phyloP scores from a whole-genome alignment of 2,888 invertebrate genomes.

The Notodromas monacha region DNA sequence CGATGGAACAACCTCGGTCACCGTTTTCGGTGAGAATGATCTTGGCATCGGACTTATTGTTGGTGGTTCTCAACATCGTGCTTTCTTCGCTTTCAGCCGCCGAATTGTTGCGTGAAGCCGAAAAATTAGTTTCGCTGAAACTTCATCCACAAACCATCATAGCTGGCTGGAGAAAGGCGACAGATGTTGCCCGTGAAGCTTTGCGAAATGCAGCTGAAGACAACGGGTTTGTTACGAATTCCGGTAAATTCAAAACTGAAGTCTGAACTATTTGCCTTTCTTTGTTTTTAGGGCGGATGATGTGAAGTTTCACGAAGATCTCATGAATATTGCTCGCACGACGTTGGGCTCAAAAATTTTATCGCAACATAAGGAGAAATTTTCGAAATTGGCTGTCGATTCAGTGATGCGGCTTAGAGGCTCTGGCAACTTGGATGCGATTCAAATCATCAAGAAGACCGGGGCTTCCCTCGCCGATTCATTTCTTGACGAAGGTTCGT shows the following conservation, averaged over 20 bases:
- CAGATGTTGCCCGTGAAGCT: constrained; percentile 46
- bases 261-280: constrained; percentile 6
- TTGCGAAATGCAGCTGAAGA: constrained; percentile 42
- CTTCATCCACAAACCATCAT: constrained; percentile 95
- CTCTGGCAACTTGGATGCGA: constrained; percentile 71
- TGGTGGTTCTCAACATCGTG: constrained; percentile 12
- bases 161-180: constrained; percentile 68
- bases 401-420: constrained; percentile 79
- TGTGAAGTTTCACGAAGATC: constrained; percentile 44
- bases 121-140: constrained; percentile 63
- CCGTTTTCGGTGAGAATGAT: constrained; percentile 33
- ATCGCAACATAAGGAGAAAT: constrained; percentile 83
- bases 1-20: constrained; percentile 98
- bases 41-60: constrained; percentile 7
- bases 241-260: neutral
- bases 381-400: constrained; percentile 74
- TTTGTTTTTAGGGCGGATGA: constrained; percentile 24
- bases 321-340: constrained; percentile 83
- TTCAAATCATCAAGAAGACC: constrained; percentile 86
- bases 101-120: constrained; percentile 75
- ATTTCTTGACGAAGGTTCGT: constrained; percentile 41
- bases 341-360: constrained; percentile 92
- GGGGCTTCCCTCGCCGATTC: constrained; percentile 78
- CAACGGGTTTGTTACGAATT: constrained; percentile 24
- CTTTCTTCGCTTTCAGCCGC: constrained; percentile 28